Conservation (phyloP, 2,797 vertebrate genomes). For the Melanotaenia nigrans region DNA sequence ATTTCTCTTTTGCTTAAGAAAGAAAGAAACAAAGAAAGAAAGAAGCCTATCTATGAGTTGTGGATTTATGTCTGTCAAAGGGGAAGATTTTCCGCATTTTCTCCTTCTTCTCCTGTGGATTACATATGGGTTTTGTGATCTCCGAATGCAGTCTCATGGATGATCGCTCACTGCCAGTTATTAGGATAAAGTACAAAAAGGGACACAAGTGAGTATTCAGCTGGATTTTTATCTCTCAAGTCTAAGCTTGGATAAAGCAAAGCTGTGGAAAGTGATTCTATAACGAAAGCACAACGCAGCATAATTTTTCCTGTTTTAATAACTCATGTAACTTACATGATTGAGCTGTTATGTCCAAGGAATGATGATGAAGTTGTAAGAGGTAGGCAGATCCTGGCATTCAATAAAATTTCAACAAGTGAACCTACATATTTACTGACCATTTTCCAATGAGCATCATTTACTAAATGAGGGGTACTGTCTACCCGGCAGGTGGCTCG, state of each 20-base stretch:
- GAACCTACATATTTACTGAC: constrained; percentile 59
- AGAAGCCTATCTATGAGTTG: constrained; percentile 44
- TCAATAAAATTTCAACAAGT: constrained; percentile 25
- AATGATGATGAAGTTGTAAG: constrained; percentile 35
- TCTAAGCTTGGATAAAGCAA: constrained; percentile 53
- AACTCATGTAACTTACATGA: constrained; percentile 35
- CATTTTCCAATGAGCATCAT: constrained; percentile 66
- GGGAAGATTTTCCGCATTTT: constrained; percentile 57
- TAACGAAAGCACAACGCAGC: constrained; percentile 46
- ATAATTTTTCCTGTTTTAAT: constrained; percentile 31
- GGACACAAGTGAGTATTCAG: constrained; percentile 79
- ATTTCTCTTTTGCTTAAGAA: constrained; percentile 68
- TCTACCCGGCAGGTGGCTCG: constrained; percentile 73
- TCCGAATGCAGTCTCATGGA: constrained; percentile 68
- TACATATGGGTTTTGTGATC: constrained; percentile 78
- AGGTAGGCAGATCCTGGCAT: constrained; percentile 31
- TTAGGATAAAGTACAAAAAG: constrained; percentile 76
- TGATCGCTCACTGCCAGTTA: constrained; percentile 66
- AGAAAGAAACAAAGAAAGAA: constrained; percentile 25
- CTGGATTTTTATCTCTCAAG: constrained; percentile 61
- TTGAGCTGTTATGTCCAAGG: constrained; percentile 46
- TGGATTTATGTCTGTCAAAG: constrained; percentile 73
- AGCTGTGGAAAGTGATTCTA: constrained; percentile 48
- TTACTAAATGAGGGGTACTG: constrained; percentile 76
- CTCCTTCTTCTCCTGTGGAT: constrained; percentile 73